Evolutionary conservation across 2,797 vertebrate species (phyloP), one percentile per base, ranked within the genome.

Genomic region (Kryptolebias ocellatus): DNA sequence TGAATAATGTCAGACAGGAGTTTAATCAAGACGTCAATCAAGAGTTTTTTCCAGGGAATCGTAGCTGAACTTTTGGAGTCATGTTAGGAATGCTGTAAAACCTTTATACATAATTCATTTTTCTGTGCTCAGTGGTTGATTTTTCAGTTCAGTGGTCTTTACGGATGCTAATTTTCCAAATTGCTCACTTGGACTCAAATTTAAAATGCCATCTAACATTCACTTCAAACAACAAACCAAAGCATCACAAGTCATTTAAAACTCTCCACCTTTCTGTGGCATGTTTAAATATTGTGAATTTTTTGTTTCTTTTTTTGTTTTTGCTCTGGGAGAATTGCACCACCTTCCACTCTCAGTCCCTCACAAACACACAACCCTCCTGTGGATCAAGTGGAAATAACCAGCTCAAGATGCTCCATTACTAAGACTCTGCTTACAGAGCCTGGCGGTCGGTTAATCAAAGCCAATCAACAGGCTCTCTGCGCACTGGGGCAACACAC

Each of bases 351-450:
- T 24, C 20, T 24, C 20, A 24, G 20, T 24, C 20, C 20, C 20
- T 24, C 62, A 20, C 45, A 54, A 60, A 71, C 65, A 62, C 50
- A 71, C 72, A 86, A 80, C 73, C 72, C 83, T 86, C 57, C 72
- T 62, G 50, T 52, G 71, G 77, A 74, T 75, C 90, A 87, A 93
- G 81, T 93, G 83, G 83, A 80, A 78, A 84, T 93, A 93, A 94
- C 90, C 72, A 90, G 84, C 88, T 93, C 93, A 93, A 93, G 89
- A 93, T 93, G 91, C 86, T 51, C 78, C 79, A 24, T 24, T 24
- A 24, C 20, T 24, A 24, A 24, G 20, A 24, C 20, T 24, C 20
- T 24, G 20, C 20, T 24, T 24, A 24, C 20, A 24, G 20, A 24
- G 20, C 20, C 20, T 24, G 20, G 20, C 20, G 20, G 20, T 24